Evolutionary conservation across 2,113 vertebrate species (phyloP).

Genomic region (Elachura formosa): DNA sequence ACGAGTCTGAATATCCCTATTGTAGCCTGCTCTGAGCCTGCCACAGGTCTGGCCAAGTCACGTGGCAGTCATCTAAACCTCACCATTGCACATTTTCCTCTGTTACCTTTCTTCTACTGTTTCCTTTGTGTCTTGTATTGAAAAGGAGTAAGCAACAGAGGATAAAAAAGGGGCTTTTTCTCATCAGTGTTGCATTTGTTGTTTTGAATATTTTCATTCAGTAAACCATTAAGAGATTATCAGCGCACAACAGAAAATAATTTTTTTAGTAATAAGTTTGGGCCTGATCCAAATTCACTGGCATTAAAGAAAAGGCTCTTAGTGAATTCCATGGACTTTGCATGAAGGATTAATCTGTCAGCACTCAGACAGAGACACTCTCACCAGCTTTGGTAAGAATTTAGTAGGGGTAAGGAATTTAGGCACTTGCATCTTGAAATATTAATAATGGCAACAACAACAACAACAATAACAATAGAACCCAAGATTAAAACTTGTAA

Average conservation of each 20-base stretch:
- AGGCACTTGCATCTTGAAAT: background rate
- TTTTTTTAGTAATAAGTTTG: conserved; percentile 1
- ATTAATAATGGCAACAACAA: background rate
- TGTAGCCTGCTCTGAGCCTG: background rate
- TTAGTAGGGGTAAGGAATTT: background rate
- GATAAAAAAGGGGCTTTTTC: background rate
- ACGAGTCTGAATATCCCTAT: background rate
- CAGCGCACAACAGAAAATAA: background rate
- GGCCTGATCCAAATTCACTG: background rate
- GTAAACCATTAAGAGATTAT: background rate
- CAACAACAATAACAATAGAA: background rate
- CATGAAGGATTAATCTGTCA: background rate
- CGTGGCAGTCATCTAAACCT: background rate
- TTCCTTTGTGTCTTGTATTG: background rate
- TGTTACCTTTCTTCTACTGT: background rate
- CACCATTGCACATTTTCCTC: background rate
- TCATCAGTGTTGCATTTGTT: background rate
- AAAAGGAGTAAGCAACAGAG: background rate
- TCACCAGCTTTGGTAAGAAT: background rate
- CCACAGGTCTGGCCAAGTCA: background rate
- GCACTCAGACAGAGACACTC: background rate
- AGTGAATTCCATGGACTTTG: background rate
- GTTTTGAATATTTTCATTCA: background rate
- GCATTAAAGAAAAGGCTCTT: background rate
- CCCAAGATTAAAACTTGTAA: background rate